Base-by-base conservation (phyloP, 2,797 vertebrate genomes). In the Sebastes oblongus region DNA sequence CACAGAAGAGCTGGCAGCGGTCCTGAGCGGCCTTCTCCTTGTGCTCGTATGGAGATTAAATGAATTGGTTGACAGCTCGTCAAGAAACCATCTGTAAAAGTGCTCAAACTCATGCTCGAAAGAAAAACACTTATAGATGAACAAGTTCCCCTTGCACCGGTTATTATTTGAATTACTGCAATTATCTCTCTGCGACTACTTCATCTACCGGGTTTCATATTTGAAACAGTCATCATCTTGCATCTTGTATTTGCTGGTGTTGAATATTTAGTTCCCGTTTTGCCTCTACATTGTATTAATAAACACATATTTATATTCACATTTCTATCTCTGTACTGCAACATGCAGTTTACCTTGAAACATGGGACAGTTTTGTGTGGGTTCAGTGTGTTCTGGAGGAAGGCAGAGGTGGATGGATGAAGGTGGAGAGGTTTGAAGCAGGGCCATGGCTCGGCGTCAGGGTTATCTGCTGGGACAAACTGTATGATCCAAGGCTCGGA, bases 11-110 rank as follows among this genome's bases (percentile, higher is more conserved):
- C 87, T 83, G 85, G 74, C 81, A 70, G 86, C 80, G 68, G 85
- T 82, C 66, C 81, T 25, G 64, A 32, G 76, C 52, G 85, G 80
- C 92, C 94, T 93, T 93, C 91, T 88, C 84, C 89, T 91, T 88
- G 85, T 80, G 71, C 69, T 66, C 0, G 18, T 7, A 16, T 7
- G 14, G 64, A 89, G 87, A 85, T 84, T 66, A 87, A 80, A 69
- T 6, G 29, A 82, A 78, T 67, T 10, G 24, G 24, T 12, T 85
- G 87, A 85, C 70, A 76, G 70, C 55, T 66, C 69, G 76, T 88
- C 82, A 85, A 82, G 75, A 83, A 70, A 74, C 52, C 66, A 55
- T 66, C 74, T 83, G 67, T 42, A 78, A 46, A 87, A 54, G 68
- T 24, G 61, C 67, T 72, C 13, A 22, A 65, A 78, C 50, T 69